Percentiles rank a stretch among this genome's conserved stretches.
These are phyloP conservation scores for Thecocarcelia acutangulata DNA, from an alignment of 2,888 invertebrate species.

Conservation along the genomic window DNA sequence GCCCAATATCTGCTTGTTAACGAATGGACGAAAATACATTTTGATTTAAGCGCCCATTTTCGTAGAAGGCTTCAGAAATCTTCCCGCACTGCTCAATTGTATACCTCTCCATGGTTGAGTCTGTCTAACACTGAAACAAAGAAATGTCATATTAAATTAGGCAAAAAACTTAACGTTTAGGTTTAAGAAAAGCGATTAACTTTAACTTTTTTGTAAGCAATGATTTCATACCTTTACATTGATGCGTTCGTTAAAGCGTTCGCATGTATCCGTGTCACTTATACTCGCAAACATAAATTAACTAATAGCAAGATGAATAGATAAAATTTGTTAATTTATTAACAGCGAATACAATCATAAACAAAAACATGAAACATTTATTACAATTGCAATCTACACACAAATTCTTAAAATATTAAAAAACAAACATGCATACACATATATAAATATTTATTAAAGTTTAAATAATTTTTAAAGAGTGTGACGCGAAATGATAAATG, in stretches of 20 bases:
- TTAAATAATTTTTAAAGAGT: constrained; percentile 20
- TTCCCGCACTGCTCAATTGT: too few relatives aligned
- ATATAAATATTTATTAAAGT: constrained; percentile 49
- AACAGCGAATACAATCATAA: constrained; percentile 49
- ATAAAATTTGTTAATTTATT: constrained; percentile 59
- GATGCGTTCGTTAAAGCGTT: not conserved
- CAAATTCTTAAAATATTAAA: not conserved
- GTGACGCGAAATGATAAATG: constrained; percentile 29
- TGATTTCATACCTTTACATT: constrained; percentile 33
- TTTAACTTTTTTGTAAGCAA: too few relatives aligned
- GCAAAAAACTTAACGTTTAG: too few relatives aligned
- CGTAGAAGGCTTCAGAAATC: too few relatives aligned
- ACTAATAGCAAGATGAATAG: constrained; percentile 44
- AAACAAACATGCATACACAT: not conserved
- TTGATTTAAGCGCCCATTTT: too few relatives aligned
- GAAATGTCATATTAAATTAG: too few relatives aligned
- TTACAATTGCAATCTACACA: constrained; percentile 20
- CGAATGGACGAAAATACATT: too few relatives aligned
- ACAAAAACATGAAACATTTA: constrained; percentile 42
- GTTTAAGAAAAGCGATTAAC: too few relatives aligned
- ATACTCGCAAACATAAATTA: constrained; percentile 42
- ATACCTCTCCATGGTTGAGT: too few relatives aligned
- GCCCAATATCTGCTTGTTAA: too few relatives aligned
- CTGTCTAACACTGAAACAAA: too few relatives aligned
- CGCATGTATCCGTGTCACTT: constrained; percentile 5